Evolutionary conservation across 1,140 invertebrate genomes (phyloP), one percentile per base, ranked within the genome.

Genomic region (Neotoxoptera formosana): DNA sequence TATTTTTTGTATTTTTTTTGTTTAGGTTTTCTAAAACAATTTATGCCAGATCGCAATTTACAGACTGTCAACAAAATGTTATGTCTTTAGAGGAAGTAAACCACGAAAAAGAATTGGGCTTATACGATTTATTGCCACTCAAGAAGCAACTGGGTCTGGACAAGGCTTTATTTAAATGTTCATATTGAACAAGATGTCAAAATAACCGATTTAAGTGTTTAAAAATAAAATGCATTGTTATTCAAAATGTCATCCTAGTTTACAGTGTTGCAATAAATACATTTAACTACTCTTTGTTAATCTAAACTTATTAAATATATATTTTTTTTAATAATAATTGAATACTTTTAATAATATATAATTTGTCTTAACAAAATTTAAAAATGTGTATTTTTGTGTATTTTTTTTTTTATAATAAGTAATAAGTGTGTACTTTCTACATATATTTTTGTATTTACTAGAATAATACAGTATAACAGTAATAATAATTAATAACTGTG

Each of bases 181-280:
- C 67, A 34, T 76, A 11, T 76, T 76, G 11, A 76, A 76, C n/a
- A 34, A 34, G 67, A 76, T 76, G n/a, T 76, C 67, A 34, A n/a
- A 76, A 76, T 76, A 76, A 76, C n/a, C 0, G 67, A 76, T 76
- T n/a, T 34, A 34, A 76, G n/a, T 76, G 67, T 34, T 76, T 76
- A 76, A n/a, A 76, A 76, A 76, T 76, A 76, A 76, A 34, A 76
- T 76, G 34, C n/a, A 34, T 76, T 76, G 67, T 9, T 34, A 34
- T 76, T 76, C 67, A 76, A 76, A 76, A 76, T 76, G n/a, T 34
- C 67, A 76, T 76, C n/a, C 67, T 76, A 76, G 34, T 76, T 76
- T 76, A 76, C n/a, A 76, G 14, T 34, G n/a, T 34, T 76, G 67
- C 17, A 34, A 41, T 41, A 41, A 41, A 41, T 41, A 41, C 1